Percentiles rank a stretch among this genome's conserved stretches.
Evolutionary conservation across 2,888 invertebrate genomes (phyloP).

Genomic region (Dryadula phaetusa): DNA sequence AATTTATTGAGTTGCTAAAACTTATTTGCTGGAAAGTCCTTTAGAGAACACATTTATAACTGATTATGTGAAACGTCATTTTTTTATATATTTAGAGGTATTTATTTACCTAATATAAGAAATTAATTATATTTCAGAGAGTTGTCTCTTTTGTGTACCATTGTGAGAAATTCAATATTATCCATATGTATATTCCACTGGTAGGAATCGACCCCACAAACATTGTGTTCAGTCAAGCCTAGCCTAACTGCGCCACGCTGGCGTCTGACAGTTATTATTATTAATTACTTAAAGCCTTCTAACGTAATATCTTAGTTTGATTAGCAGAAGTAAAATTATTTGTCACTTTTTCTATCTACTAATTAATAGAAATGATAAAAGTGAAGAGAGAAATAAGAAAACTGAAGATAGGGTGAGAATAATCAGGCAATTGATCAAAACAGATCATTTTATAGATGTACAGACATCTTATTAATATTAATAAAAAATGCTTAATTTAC

Average conservation of each 20-base stretch:
- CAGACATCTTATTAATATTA: too few relatives aligned
- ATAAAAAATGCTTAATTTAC: too few relatives aligned
- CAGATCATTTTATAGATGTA: too few relatives aligned
- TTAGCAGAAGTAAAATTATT: neutral
- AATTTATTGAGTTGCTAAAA: too few relatives aligned
- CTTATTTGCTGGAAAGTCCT: too few relatives aligned
- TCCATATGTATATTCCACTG: slow-evolving; percentile 1
- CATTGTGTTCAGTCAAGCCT: slow-evolving; percentile 3
- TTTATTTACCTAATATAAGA: too few relatives aligned
- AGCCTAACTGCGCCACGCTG: slow-evolving; percentile 6
- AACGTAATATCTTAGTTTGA: neutral
- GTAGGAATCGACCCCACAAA: slow-evolving; percentile 7
- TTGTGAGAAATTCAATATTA: neutral
- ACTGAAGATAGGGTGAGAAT: too few relatives aligned
- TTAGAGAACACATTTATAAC: too few relatives aligned
- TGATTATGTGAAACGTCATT: too few relatives aligned
- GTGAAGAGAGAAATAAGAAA: neutral
- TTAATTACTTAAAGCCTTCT: slow-evolving; percentile 9
- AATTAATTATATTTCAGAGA: neutral
- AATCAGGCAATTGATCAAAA: too few relatives aligned
- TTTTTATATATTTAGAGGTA: too few relatives aligned
- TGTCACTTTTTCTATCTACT: neutral
- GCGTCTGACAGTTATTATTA: slow-evolving; percentile 14
- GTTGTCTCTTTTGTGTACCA: neutral
- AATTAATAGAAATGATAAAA: neutral